Evolutionary conservation across 2,797 vertebrate species (phyloP).

Genomic region (Lutjanus argentimaculatus): DNA sequence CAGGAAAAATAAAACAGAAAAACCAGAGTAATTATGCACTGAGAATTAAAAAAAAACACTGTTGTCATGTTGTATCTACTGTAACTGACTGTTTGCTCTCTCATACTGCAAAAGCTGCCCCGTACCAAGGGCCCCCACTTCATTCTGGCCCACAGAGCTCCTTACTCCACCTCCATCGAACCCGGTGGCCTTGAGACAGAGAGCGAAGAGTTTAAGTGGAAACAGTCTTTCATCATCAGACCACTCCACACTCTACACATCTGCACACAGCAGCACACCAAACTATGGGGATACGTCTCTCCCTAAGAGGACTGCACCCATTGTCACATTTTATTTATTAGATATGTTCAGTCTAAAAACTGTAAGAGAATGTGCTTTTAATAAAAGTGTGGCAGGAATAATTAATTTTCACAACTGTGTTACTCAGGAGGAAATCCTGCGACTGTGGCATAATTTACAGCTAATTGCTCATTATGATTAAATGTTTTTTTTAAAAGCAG

Average conservation of each 20-base stretch:
- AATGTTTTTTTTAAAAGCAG: background rate
- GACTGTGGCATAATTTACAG: background rate
- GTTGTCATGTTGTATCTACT: slow-evolving; percentile 43
- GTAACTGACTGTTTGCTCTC: slow-evolving; percentile 44
- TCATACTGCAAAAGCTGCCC: slow-evolving; percentile 62
- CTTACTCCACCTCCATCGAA: slow-evolving; percentile 75
- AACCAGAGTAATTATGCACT: slow-evolving; percentile 24
- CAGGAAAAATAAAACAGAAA: background rate
- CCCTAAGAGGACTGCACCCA: slow-evolving; percentile 38
- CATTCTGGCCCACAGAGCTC: slow-evolving; percentile 70
- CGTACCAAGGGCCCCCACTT: slow-evolving; percentile 67
- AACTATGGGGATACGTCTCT: slow-evolving; percentile 45
- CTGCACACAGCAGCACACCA: slow-evolving; percentile 67
- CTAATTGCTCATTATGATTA: background rate
- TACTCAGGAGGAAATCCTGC: background rate
- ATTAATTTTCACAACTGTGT: slow-evolving; percentile 4
- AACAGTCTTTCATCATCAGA: slow-evolving; percentile 81
- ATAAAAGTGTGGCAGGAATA: background rate
- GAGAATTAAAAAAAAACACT: background rate
- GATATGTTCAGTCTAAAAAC: slow-evolving; percentile 13
- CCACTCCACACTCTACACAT: slow-evolving; percentile 69
- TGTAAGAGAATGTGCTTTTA: background rate
- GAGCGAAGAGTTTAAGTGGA: slow-evolving; percentile 81
- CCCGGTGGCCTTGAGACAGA: slow-evolving; percentile 76
- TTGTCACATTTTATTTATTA: slow-evolving; percentile 5